Evolutionary conservation across 2,888 invertebrate species (phyloP), one percentile per base, ranked within the genome.

Genomic region (Fabriciana adippe): DNA sequence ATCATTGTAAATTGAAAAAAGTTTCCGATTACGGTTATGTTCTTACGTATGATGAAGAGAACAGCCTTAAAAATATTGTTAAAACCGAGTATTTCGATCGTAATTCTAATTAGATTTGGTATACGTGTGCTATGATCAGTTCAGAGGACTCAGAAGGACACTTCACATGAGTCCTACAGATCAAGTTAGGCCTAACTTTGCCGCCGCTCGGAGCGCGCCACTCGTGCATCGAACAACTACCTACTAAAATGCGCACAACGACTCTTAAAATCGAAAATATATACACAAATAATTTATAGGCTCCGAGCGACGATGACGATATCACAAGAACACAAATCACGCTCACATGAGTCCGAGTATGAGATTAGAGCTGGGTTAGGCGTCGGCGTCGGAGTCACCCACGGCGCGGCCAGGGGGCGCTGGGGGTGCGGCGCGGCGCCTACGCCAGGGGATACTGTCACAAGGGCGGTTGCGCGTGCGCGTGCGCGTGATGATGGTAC

Each of bases 401-500:
- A 79, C 82, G 76, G 82, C 83, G 83, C 77, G 80, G 81, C 86
- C 88, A 86, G 73, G 81, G 80, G 70, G 78, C 79, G 75, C 70
- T 67, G 62, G 72, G 74, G 70, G 62, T 68, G 78, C 83, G 85
- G 76, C 83, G 85, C 75, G 78, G 81, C 79, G 86, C 94, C 96
- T 97, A 97, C 94, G 97, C 97, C 93, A 97, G 93, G 79, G 97
- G 97, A 85, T 97, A 97, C 93, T 97, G 97, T 97, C 97, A 97
- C 97, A 97, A 97, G 88, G 96, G 96, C 86, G 97, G 95, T 83
- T 97, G 95, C 79, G 95, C 94, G 81, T 93, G 93, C 79, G 95
- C 95, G 81, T 94, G 90, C 16, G 76, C 76, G 75, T 93, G 93
- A 73, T 90, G 91, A 84, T 95, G 96, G 88, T 97, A 97, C 83